Evolutionary conservation across 2,113 vertebrate genomes (phyloP), one percentile per base, ranked within the genome.

Genomic region (Vidua chalybeata): DNA sequence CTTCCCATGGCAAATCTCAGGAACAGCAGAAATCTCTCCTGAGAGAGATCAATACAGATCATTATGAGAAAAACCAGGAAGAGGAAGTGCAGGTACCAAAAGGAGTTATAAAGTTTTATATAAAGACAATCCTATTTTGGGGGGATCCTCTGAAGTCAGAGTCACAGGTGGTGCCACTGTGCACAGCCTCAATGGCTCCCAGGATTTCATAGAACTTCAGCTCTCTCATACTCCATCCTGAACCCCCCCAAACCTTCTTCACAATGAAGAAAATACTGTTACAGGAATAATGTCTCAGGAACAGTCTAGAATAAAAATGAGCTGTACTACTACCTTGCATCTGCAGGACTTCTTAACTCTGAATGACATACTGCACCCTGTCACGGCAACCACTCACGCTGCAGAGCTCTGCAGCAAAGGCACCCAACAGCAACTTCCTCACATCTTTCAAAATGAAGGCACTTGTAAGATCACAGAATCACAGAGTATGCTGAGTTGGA

Each of bases 381-480:
- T 10, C 54, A 49, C 4, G 11, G 78, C 74, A 87, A 13, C 26
- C 24, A 28, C 41, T 52, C 54, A 28, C 0, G 0, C 23, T 51
- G 59, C 54, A 80, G 35, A 52, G 41, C 18, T 3, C 1, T 22
- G 14, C 33, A n/a, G 27, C 35, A 45, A 73, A 74, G n/a, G 35
- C 5, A 56, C 19, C 46, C 17, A 49, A 74, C 35, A 73, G 33
- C 20, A 84, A 48, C 15, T 23, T 23, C 1, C 21, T 82, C 48
- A 41, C 11, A 14, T 27, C 43, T 78, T 80, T 33, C 56, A 69
- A 59, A 81, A 61, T 5, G 2, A 80, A 39, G 37, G 28, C 9
- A 14, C 31, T 55, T 45, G 14, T 41, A 68, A 61, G 31, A 66
- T 41, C 24, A 59, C 35, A 41, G 24, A 49, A 58, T 24, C 43